These are phyloP conservation scores for Periophthalmodon schlosseri DNA, from an alignment of 2,113 vertebrate species.

Conservation along the genomic window DNA sequence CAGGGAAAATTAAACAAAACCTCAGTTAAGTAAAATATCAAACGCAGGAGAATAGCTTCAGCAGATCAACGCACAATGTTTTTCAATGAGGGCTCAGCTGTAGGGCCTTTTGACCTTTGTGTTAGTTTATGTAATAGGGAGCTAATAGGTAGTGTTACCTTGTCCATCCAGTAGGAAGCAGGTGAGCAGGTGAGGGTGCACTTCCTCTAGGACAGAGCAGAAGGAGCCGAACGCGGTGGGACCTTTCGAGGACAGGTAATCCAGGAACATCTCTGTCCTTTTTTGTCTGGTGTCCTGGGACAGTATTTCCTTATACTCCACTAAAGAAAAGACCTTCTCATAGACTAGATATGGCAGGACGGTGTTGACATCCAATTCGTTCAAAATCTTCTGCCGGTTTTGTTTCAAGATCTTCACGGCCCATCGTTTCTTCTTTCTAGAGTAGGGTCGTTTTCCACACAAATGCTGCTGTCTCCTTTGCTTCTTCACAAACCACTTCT, in stretches of 20 bases:
- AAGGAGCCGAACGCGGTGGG: conserved; percentile 84
- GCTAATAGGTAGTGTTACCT: conserved; percentile 76
- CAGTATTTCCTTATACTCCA: conserved; percentile 87
- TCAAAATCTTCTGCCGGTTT: conserved; percentile 80
- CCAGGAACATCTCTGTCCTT: conserved; percentile 81
- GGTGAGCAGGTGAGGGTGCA: conserved; percentile 86
- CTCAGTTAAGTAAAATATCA: conserved; percentile 2
- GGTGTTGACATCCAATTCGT: conserved; percentile 80
- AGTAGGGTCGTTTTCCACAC: conserved; percentile 70
- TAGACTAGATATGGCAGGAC: conserved; percentile 86
- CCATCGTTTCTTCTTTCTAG: conserved; percentile 76
- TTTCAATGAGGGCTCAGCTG: conserved; percentile 2
- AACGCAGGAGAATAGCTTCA: not conserved
- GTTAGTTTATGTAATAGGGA: conserved; percentile 15
- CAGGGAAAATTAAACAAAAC: conserved; percentile 14
- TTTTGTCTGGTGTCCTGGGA: conserved; percentile 74
- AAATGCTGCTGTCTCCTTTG: conserved; percentile 66
- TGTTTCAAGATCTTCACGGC: conserved; percentile 76
- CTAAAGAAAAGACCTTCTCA: conserved; percentile 84
- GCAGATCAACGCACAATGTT: conserved; percentile 8
- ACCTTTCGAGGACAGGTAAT: conserved; percentile 84
- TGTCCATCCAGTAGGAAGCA: conserved; percentile 85
- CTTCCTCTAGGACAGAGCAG: conserved; percentile 86
- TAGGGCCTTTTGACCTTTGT: conserved; percentile 12
- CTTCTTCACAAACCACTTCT: conserved; percentile 81